Base-by-base conservation (phyloP, 2,113 vertebrate species). In the Dryoscopus gambensis region DNA sequence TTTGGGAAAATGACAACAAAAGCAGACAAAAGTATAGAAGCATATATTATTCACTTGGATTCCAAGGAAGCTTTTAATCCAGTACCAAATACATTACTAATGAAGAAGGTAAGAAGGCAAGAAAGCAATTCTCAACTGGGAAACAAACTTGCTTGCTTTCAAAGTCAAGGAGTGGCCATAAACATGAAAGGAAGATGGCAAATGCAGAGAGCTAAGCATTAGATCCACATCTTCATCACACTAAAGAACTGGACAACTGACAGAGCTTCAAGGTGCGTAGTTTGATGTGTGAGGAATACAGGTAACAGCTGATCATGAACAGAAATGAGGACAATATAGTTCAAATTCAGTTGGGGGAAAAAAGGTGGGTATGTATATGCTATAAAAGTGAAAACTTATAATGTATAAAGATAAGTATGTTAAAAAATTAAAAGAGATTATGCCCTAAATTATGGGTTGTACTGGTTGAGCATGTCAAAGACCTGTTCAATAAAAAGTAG, bases 31-130 rank as follows among this genome's bases (percentile, higher is more conserved):
- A 76, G 35, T 63, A 68, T 73, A 90, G 46, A 92, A 94, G 46
- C 82, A 79, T 65, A 33, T n/a, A 67, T 83, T 89, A 80, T 87
- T 94, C 62, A 84, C 69, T 88, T 91, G 49, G 44, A 79, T 89
- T 92, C 68, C 49, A 94, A 93, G 46, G 86, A 93, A 86, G 80
- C 9, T 95, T 97, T 93, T 64, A 93, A 83, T 49, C 33, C 53
- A 73, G 24, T 67, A 50, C 49, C 17, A 84, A 67, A 88, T 37
- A 85, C 7, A 33, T 80, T 59, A 70, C 80, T 90, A 84, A 96
- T 87, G 47, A 59, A 63, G 15, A 44, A 30, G 42, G 24, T 70
- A 57, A 64, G 47, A 82, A 93, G 56, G 53, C 83, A 62, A 60
- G 69, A 52, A 77, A 81, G 85, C 84, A 65, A 94, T 28, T 57